Conservation (phyloP, 1,140 invertebrate species). For the Trichonephila inaurata region DNA sequence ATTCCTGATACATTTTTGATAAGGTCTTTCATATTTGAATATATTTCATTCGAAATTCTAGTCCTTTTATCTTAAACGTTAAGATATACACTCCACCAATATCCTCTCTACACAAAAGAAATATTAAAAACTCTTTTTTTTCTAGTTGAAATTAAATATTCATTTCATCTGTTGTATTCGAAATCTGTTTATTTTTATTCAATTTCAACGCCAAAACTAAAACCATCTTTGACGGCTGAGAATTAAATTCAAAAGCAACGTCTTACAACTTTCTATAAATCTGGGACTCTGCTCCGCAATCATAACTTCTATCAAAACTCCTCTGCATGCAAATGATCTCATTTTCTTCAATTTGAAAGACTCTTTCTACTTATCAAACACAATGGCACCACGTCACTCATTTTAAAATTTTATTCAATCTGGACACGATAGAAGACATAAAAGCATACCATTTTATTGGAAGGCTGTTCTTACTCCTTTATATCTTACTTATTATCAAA, state of each 20-base stretch:
- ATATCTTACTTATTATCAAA: neutral
- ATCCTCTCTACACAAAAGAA: neutral
- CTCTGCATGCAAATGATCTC: neutral
- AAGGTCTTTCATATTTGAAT: too few relatives aligned
- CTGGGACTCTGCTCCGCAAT: neutral
- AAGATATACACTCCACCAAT: too few relatives aligned
- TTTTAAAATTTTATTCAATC: slow-evolving; percentile 25
- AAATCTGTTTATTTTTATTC: neutral
- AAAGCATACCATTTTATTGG: neutral
- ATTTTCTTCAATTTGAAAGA: neutral
- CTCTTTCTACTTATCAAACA: neutral
- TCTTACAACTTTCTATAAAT: neutral
- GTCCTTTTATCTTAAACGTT: too few relatives aligned
- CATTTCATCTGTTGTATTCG: neutral
- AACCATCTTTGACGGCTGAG: neutral
- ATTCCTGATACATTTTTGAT: too few relatives aligned
- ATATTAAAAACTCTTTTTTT: neutral
- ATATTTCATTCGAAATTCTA: too few relatives aligned
- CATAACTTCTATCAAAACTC: neutral
- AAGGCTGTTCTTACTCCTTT: neutral
- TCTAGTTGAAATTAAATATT: neutral
- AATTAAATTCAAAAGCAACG: neutral
- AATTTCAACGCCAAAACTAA: neutral
- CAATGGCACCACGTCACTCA: slow-evolving; percentile 17
- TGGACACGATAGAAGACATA: neutral